phyloP scores from a whole-genome alignment of 1,140 invertebrate species.

The Stegodyphus dumicola region DNA sequence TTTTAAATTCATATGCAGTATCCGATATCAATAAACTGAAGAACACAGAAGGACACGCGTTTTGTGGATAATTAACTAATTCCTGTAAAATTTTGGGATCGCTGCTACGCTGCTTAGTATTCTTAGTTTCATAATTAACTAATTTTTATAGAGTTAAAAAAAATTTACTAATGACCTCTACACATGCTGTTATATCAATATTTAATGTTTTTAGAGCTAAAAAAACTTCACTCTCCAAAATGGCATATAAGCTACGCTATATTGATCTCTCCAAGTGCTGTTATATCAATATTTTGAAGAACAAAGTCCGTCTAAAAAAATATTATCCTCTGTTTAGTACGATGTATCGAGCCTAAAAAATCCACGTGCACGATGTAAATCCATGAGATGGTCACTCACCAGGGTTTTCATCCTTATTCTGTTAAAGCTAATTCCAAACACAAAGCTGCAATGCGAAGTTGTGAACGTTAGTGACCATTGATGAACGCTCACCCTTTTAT shows the following conservation, averaged over 20 bases:
- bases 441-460: neutral
- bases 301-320: neutral
- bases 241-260: neutral
- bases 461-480: neutral
- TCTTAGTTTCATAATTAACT: neutral
- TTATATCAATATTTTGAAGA: neutral
- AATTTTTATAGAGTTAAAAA: too few species aligned
- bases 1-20: too few species aligned
- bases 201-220: too few species aligned
- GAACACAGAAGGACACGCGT: too few species aligned
- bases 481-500: neutral
- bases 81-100: too few species aligned
- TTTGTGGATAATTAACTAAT: too few species aligned
- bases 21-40: too few species aligned
- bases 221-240: neutral
- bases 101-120: too few species aligned
- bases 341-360: neutral
- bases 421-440: neutral
- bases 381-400: conserved; percentile 6
- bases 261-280: neutral
- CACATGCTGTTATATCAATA: neutral
- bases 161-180: neutral
- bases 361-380: neutral
- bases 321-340: neutral
- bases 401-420: conserved; percentile 16